Evolutionary conservation across 35 echinoderm and acorn worm species (phyloP).

Genomic region (Chiridota heheva): DNA sequence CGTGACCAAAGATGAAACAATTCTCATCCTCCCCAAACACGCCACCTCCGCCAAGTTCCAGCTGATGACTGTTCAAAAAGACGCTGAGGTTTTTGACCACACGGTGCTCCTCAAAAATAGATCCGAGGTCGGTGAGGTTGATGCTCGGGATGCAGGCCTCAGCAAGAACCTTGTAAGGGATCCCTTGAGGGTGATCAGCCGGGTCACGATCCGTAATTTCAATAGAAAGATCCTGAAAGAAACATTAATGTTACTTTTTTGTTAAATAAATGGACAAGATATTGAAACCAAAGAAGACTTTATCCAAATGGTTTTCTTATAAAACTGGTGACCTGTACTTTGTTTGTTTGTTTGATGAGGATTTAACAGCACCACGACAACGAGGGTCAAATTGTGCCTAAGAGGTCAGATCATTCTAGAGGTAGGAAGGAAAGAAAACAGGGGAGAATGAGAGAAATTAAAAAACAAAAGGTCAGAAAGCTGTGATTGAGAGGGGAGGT

Average conservation of each 20-base stretch:
- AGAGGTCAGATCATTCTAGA: no score
- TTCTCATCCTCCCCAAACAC: constrained; percentile 98
- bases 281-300: no score
- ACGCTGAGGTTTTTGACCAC: constrained; percentile 97
- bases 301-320: no score
- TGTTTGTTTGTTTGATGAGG: no score
- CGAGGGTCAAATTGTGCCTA: no score
- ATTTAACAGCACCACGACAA: no score
- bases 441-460: no score
- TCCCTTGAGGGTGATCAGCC: constrained; percentile 88
- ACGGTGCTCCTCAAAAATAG: constrained; percentile 98
- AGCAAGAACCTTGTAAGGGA: constrained; percentile 99
- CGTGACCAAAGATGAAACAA: constrained; percentile 96
- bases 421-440: no score
- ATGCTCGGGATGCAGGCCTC: constrained; percentile 94
- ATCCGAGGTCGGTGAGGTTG: constrained; percentile 77
- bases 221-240: constrained; percentile 80
- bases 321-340: neutral
- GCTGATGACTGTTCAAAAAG: constrained; percentile 93
- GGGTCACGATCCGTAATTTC: constrained; percentile 97
- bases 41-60: constrained; percentile 92
- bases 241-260: neutral
- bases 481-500: no score
- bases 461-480: no score
- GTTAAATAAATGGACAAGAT: neutral